Conservation (phyloP, 1,140 invertebrate species). For the Dendroctonus valens region DNA sequence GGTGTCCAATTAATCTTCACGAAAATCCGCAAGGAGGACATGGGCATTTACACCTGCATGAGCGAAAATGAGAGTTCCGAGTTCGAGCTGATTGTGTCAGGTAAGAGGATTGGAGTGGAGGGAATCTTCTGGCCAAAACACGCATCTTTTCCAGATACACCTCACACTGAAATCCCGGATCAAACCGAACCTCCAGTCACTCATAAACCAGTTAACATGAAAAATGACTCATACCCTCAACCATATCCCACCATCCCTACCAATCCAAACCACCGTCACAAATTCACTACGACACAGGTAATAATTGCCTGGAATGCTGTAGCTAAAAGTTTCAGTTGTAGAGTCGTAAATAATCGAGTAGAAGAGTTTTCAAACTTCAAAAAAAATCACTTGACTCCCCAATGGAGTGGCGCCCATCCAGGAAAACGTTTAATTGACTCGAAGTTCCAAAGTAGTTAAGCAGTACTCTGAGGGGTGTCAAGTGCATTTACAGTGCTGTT, state of each 20-base stretch:
- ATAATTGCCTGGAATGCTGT: background rate
- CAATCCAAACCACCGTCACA: too few relatives aligned
- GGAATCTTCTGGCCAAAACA: too few relatives aligned
- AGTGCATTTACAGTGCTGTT: constrained; percentile 7
- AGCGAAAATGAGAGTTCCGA: background rate
- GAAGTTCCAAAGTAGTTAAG: too few relatives aligned
- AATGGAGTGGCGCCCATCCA: background rate
- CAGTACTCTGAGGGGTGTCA: constrained; percentile 6
- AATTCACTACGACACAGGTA: constrained; percentile 2
- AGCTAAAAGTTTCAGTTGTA: too few relatives aligned
- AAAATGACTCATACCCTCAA: too few relatives aligned
- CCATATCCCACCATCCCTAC: too few relatives aligned
- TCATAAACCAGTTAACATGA: too few relatives aligned
- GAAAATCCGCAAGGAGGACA: constrained; percentile 4
- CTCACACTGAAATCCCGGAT: too few relatives aligned
- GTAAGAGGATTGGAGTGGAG: background rate
- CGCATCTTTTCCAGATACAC: background rate
- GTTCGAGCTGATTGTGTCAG: constrained; percentile 7
- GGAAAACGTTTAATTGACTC: too few relatives aligned
- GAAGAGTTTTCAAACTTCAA: too few relatives aligned
- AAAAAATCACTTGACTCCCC: constrained; percentile 13
- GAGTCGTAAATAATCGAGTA: too few relatives aligned
- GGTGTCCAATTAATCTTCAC: constrained; percentile 8
- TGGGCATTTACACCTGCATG: constrained; percentile 3
- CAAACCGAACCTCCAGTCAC: too few relatives aligned